Conservation (phyloP, 2,113 vertebrate species). For the Pseudorectes ferrugineus region DNA sequence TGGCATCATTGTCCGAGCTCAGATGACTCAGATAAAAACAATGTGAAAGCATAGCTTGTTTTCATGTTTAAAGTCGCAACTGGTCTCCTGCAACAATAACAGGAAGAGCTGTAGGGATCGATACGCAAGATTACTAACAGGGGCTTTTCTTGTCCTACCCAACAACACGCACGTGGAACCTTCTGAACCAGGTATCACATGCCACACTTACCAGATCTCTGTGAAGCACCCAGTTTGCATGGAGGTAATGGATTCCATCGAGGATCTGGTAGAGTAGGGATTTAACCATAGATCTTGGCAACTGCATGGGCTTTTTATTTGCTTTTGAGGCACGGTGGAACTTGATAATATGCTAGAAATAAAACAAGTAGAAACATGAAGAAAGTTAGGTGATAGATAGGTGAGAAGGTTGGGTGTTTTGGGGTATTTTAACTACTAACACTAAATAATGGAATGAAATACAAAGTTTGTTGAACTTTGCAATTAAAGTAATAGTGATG, state of each 20-base stretch:
- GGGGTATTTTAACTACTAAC: neutral
- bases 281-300: conserved; percentile 86
- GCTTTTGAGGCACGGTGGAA: conserved; percentile 87
- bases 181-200: neutral
- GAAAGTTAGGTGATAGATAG: neutral
- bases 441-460: conserved; percentile 43
- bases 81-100: conserved; percentile 51
- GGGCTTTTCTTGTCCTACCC: neutral
- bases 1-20: conserved; percentile 46
- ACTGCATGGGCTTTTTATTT: conserved; percentile 87
- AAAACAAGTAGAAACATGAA: conserved; percentile 55
- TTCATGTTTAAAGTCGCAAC: conserved; percentile 23
- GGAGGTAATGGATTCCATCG: conserved; percentile 85
- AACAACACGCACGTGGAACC: neutral
- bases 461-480: neutral
- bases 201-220: conserved; percentile 77
- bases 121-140: neutral
- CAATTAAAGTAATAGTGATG: neutral
- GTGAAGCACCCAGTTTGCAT: conserved; percentile 85
- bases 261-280: conserved; percentile 85
- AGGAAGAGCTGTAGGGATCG: conserved; percentile 41
- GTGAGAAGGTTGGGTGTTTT: neutral
- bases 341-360: conserved; percentile 85
- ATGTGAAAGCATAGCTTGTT: conserved; percentile 19
- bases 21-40: conserved; percentile 43